Evolutionary conservation across 2,888 invertebrate genomes (phyloP), one percentile per base, ranked within the genome.

Genomic region (Lepas anatifera): DNA sequence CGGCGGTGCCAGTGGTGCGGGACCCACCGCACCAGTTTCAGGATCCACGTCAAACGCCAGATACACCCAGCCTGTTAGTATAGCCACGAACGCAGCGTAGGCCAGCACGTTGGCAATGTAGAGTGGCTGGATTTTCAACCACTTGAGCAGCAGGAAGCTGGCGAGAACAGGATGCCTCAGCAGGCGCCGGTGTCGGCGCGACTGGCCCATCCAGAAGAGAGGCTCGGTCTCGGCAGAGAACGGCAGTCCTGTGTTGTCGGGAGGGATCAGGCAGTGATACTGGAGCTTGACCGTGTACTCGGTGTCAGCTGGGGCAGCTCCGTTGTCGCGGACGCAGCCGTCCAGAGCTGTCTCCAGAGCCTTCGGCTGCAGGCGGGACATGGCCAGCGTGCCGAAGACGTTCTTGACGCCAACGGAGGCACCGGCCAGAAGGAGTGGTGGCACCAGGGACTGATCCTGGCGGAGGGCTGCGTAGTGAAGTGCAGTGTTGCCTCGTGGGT

Each of bases 111-210:
- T 91, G 2, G 86, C 81, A 74, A 85, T 88, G 76, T 90, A 89
- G 43, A 90, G 82, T 73, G 86, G 84, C 70, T 89, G 86, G 73
- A 92, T 86, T 72, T 87, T 83, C 78, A 88, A 86, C 90, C 91
- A 92, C 78, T 92, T 92, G 71, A 92, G 82, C 75, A 88, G 87
- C 7, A 92, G 79, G 76, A 91, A 92, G 58, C 73, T 74, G 46
- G 71, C 70, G 64, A 74, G 68, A 16, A 74, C 68, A 8, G 74
- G 74, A 64, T 74, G 74, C 13, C 63, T 71, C 22, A 74, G 70
- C 43, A 92, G 80, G 72, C 87, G 85, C 32, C 86, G 84, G 71
- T 90, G 81, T 72, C 88, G 87, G 73, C 85, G 84, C 52, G 87
- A 85, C 75, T 84, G 81, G 68, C 89, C 87, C 80, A 92, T 87